These are phyloP conservation scores for Antitype chi DNA, from an alignment of 2,888 invertebrate genomes.

Conservation along the genomic window DNA sequence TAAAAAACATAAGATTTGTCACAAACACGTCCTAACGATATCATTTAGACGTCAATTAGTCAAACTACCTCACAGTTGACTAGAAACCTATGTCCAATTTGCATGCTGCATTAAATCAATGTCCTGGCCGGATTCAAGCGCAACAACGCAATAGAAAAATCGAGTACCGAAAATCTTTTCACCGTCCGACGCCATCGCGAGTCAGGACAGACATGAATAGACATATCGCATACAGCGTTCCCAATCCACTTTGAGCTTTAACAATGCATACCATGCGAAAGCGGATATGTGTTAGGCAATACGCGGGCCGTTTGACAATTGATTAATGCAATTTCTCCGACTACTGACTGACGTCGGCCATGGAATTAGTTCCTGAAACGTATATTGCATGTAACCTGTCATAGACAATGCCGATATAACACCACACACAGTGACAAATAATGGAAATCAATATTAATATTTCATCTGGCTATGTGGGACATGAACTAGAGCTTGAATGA, in stretches of 20 bases:
- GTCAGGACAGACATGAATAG: constrained; percentile 43
- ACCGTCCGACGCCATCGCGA: constrained; percentile 8
- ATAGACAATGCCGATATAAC: constrained; percentile 47
- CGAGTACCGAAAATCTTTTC: constrained; percentile 28
- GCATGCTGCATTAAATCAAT: background rate
- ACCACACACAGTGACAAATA: constrained; percentile 43
- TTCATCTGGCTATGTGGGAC: constrained; percentile 2
- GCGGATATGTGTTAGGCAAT: constrained; percentile 75
- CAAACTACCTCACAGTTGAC: background rate
- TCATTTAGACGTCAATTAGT: too few species aligned
- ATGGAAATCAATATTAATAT: constrained; percentile 60
- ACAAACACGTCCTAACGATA: too few species aligned
- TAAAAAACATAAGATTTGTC: too few species aligned
- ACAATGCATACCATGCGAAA: constrained; percentile 72
- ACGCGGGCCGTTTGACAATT: constrained; percentile 83
- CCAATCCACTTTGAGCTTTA: constrained; percentile 76
- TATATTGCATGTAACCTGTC: constrained; percentile 65
- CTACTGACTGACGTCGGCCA: constrained; percentile 79
- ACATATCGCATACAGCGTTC: constrained; percentile 62
- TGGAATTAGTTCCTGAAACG: constrained; percentile 72
- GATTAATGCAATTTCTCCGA: constrained; percentile 88
- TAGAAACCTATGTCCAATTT: background rate
- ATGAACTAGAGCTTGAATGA: constrained; percentile 5
- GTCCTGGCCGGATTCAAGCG: background rate
- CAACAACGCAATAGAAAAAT: constrained; percentile 5